Evolutionary conservation across 1,140 invertebrate genomes (phyloP).

Genomic region (Calliphora vicina): DNA sequence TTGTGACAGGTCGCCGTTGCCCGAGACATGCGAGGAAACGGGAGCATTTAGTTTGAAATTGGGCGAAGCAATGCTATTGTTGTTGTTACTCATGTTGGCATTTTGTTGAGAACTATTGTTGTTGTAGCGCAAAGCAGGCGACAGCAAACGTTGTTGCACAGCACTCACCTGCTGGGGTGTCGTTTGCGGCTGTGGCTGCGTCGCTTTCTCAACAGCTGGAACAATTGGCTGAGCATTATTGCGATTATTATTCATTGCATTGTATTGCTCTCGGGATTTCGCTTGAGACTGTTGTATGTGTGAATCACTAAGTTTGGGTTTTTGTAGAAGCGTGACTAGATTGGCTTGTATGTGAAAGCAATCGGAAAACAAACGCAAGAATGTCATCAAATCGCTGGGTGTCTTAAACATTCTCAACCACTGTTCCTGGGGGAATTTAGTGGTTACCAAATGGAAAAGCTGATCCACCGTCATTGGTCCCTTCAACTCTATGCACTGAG

Average conservation of each 20-base stretch:
- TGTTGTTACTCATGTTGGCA: slow-evolving; percentile 43
- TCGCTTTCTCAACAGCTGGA: neutral
- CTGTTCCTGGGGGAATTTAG: slow-evolving; percentile 77
- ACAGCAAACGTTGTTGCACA: slow-evolving; percentile 56
- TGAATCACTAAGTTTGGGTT: slow-evolving; percentile 72
- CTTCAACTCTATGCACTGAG: slow-evolving; percentile 78
- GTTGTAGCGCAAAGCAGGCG: slow-evolving; percentile 49
- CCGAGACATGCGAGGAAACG: slow-evolving; percentile 50
- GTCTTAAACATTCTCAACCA: slow-evolving; percentile 88
- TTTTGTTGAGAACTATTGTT: slow-evolving; percentile 31
- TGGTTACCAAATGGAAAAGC: slow-evolving; percentile 81
- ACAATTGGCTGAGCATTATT: slow-evolving; percentile 41
- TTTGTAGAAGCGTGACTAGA: slow-evolving; percentile 80
- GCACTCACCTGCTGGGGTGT: slow-evolving; percentile 43
- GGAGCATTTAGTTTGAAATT: slow-evolving; percentile 62
- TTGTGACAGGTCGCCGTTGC: slow-evolving; percentile 44
- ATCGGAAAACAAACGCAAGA: slow-evolving; percentile 89
- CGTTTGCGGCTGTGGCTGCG: neutral
- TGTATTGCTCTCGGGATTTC: slow-evolving; percentile 58
- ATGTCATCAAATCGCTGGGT: slow-evolving; percentile 83
- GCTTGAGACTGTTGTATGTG: slow-evolving; percentile 64
- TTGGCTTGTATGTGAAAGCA: slow-evolving; percentile 90
- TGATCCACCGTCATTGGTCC: slow-evolving; percentile 84
- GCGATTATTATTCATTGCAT: slow-evolving; percentile 56
- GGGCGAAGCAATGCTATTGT: slow-evolving; percentile 54